phyloP scores from a whole-genome alignment of 2,113 vertebrate species.

The Dascyllus trimaculatus region DNA sequence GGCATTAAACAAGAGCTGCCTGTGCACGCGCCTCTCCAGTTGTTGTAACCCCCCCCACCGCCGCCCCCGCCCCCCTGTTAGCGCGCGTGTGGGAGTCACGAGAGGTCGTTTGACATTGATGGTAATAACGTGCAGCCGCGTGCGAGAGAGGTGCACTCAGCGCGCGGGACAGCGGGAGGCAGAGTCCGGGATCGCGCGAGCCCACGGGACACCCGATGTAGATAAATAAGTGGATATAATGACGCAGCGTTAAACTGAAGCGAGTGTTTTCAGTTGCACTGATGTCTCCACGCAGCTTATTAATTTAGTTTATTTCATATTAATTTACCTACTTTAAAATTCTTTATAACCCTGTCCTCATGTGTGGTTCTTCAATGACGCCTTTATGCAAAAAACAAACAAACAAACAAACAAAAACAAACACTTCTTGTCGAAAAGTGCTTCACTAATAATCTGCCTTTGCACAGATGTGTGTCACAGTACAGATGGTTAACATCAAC shows the following conservation, averaged over 20 bases:
- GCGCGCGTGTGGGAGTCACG: constrained; percentile 28
- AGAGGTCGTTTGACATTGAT: constrained; percentile 54
- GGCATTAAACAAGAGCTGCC: constrained; percentile 76
- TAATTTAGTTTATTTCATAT: too few relatives aligned
- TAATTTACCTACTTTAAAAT: too few relatives aligned
- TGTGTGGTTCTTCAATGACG: not conserved
- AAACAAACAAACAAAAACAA: too few relatives aligned
- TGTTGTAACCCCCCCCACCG: constrained; percentile 74
- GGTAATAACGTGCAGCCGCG: constrained; percentile 20
- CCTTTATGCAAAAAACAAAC: not conserved
- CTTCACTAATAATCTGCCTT: not conserved
- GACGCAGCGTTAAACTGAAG: too few relatives aligned
- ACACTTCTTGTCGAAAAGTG: constrained; percentile 2
- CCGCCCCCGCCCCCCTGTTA: too few relatives aligned
- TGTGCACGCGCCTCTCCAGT: constrained; percentile 67
- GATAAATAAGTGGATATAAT: not conserved
- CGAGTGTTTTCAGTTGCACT: too few relatives aligned
- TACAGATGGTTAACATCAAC: constrained; percentile 20
- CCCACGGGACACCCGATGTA: constrained; percentile 5
- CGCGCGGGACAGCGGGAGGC: constrained; percentile 15
- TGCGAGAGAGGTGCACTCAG: constrained; percentile 23
- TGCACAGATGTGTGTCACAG: constrained; percentile 18
- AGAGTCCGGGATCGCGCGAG: constrained; percentile 22
- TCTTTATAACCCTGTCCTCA: too few relatives aligned
- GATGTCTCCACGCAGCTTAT: too few relatives aligned